These are phyloP conservation scores for Amaurobius ferox DNA, from an alignment of 2,888 invertebrate species.

Conservation along the genomic window DNA sequence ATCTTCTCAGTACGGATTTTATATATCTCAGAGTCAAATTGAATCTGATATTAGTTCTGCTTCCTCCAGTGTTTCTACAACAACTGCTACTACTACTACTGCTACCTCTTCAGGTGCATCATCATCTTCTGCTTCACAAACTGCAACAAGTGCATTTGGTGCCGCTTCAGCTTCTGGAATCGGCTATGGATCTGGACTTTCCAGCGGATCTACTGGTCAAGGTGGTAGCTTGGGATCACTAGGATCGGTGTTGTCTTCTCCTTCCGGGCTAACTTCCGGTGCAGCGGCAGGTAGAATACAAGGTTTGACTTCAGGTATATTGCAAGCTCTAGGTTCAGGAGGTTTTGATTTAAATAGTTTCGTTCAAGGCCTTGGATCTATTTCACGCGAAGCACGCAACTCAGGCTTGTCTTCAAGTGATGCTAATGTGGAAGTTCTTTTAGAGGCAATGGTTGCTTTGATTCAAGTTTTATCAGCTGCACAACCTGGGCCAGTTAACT, in stretches of 20 bases:
- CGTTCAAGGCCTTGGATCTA: background rate
- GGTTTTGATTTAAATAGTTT: background rate
- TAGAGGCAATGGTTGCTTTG: background rate
- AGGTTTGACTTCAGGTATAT: background rate
- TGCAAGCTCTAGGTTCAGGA: background rate
- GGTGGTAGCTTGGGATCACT: too few relatives aligned
- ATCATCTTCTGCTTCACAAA: too few relatives aligned
- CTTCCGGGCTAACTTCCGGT: background rate
- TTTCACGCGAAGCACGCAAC: background rate
- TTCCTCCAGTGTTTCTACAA: too few relatives aligned
- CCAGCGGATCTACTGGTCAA: too few relatives aligned
- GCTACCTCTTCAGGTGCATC: too few relatives aligned
- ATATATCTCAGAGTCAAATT: too few relatives aligned
- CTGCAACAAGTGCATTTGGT: too few relatives aligned
- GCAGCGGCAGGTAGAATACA: background rate
- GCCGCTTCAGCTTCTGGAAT: too few relatives aligned
- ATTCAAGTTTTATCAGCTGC: background rate
- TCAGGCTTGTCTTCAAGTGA: background rate
- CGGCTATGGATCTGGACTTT: too few relatives aligned
- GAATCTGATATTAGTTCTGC: too few relatives aligned
- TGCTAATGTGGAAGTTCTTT: background rate
- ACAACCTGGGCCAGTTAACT: background rate
- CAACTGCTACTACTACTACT: too few relatives aligned
- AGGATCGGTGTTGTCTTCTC: constrained; percentile 6
- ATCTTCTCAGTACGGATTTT: too few relatives aligned